Base-by-base conservation (phyloP, 2,113 vertebrate species). In the Embiotoca jacksoni region DNA sequence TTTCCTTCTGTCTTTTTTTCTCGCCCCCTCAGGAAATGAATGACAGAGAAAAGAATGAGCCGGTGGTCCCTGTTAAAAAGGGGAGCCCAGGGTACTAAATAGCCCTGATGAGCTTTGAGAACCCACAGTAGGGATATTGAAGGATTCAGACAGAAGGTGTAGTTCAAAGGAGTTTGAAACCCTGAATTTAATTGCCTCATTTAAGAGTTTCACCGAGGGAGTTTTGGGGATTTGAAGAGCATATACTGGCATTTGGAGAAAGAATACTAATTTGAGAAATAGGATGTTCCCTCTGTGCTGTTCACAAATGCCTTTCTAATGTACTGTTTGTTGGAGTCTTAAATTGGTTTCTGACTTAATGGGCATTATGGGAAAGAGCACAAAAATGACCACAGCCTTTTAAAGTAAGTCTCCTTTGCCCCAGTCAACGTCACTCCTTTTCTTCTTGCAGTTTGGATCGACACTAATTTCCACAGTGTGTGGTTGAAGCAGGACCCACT, bases 171-270 rank as follows among this genome's bases (percentile, higher is more conserved):
- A 76, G 50, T 82, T 81, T 80, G 47, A 89, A 84, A 72, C 64
- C 58, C 77, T 74, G 55, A 68, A 79, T 91, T 83, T 88, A 92
- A 91, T 91, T 90, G 88, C 80, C 82, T 89, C 82, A 82, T 89
- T 91, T 87, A 84, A 77, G 76, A 76, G 84, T 83, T 14, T 91
- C 83, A 76, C 75, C 70, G 54, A 74, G 60, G 65, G 65, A n/a
- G 75, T 77, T 76, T 53, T 41, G 57, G 54, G 80, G 84, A 70
- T 75, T 84, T 83, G 68, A 85, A 82, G 47, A 71, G 70, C 57
- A 77, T 59, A 72, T 47, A 35, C 78, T 55, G 78, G 75, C 54
- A 49, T 39, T 69, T 47, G 70, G 73, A 85, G 58, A 90, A 76
- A 75, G 78, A 65, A 86, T 68, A 79, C 59, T 75, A 56, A 83